phyloP scores from a whole-genome alignment of 2,888 invertebrate genomes.

The Beris morrisii region DNA sequence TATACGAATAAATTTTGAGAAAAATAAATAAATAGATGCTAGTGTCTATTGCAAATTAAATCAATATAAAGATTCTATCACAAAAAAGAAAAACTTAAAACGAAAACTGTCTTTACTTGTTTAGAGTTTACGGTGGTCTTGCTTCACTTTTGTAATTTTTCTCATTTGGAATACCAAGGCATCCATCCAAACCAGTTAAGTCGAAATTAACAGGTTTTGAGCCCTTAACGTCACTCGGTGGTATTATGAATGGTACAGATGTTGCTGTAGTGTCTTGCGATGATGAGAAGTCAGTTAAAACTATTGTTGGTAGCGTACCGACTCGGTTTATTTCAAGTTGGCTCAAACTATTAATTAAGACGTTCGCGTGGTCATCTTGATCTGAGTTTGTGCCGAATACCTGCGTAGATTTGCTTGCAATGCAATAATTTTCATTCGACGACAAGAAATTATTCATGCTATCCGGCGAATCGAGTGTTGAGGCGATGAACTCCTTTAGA shows the following conservation, averaged over 20 bases:
- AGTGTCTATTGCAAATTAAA: background rate
- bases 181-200: slow-evolving; percentile 33
- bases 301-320: slow-evolving; percentile 49
- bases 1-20: no score
- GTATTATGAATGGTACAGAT: slow-evolving; percentile 12
- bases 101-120: background rate
- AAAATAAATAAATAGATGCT: background rate
- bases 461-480: background rate
- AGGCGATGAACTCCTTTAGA: background rate
- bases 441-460: slow-evolving; percentile 23
- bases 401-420: background rate
- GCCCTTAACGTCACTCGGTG: slow-evolving; percentile 5
- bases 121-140: slow-evolving; percentile 48
- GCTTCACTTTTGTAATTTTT: slow-evolving; percentile 46
- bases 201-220: slow-evolving; percentile 31
- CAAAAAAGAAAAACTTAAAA: background rate
- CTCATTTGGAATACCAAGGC: slow-evolving; percentile 39
- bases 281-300: slow-evolving; percentile 50
- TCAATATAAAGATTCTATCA: background rate
- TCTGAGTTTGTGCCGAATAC: slow-evolving; percentile 1
- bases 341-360: slow-evolving; percentile 21
- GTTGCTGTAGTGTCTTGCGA: slow-evolving; percentile 12
- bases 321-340: slow-evolving; percentile 22
- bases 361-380: slow-evolving; percentile 17
- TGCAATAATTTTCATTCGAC: slow-evolving; percentile 12